Percentiles rank a stretch among this genome's conserved stretches.
Evolutionary conservation across 2,113 vertebrate genomes (phyloP).

Genomic region (Mustela nigripes): DNA sequence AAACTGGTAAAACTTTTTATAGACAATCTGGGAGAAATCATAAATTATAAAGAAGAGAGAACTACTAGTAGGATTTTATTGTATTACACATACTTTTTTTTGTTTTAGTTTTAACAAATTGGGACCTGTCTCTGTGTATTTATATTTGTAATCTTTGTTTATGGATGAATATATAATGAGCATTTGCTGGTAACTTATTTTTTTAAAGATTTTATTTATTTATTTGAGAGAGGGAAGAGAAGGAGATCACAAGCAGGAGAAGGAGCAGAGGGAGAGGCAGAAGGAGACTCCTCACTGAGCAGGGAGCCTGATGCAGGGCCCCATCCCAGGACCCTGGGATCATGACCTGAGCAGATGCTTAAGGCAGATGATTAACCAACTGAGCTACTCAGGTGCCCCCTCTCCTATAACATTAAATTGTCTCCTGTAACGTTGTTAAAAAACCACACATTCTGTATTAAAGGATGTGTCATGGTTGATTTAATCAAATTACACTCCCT

Average conservation of each 20-base stretch:
- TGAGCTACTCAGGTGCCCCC: neutral
- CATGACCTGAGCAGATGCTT: neutral
- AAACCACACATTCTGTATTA: neutral
- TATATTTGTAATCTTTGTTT: constrained; percentile 42
- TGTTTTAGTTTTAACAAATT: constrained; percentile 49
- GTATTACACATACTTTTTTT: neutral
- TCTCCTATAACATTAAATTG: neutral
- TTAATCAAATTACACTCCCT: neutral
- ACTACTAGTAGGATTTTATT: neutral
- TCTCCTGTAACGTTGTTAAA: constrained; percentile 13
- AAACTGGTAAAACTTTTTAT: constrained; percentile 19
- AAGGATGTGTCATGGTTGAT: neutral
- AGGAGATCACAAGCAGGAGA: neutral
- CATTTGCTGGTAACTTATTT: neutral
- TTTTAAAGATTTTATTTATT: neutral
- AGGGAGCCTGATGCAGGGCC: neutral
- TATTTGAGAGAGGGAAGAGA: neutral
- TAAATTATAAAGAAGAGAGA: constrained; percentile 25
- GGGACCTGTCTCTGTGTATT: neutral
- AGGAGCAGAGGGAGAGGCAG: neutral
- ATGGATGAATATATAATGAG: neutral
- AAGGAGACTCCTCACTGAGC: neutral
- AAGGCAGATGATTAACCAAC: neutral
- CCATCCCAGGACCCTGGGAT: neutral
- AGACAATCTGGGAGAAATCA: constrained; percentile 37